Percentiles rank a stretch among this genome's conserved stretches.
phyloP scores from a whole-genome alignment of 2,888 invertebrate species.

The Hecatera dysodea region DNA sequence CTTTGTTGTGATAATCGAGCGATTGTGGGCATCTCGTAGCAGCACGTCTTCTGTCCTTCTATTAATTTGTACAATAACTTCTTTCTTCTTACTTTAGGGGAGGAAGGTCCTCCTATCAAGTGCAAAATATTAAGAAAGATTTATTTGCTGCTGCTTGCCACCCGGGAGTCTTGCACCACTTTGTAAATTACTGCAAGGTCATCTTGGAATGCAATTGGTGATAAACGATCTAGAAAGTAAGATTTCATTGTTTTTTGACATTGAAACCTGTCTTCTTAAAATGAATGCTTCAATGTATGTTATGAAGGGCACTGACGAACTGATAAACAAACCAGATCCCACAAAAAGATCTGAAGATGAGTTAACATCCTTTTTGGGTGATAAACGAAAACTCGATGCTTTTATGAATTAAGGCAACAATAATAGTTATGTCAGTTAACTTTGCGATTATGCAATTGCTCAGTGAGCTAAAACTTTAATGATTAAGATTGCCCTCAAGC shows the following conservation, averaged over 20 bases:
- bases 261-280: background rate
- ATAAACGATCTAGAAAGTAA: background rate
- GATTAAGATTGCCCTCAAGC: conserved; percentile 19
- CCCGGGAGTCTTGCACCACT: background rate
- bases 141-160: background rate
- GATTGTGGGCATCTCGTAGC: no score
- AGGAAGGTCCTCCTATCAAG: background rate
- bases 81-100: no score
- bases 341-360: background rate
- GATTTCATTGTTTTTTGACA: background rate
- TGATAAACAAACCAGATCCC: background rate
- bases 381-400: background rate
- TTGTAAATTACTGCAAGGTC: background rate
- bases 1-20: background rate
- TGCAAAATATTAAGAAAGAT: background rate
- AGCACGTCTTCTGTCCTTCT: no score
- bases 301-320: background rate
- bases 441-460: background rate
- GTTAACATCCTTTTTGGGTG: no score
- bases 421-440: background rate
- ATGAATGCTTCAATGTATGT: background rate
- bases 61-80: no score
- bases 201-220: background rate
- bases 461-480: background rate
- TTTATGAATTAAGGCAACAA: background rate